Evolutionary conservation across 1,140 invertebrate species (phyloP).

Genomic region (Halyomorpha halys): DNA sequence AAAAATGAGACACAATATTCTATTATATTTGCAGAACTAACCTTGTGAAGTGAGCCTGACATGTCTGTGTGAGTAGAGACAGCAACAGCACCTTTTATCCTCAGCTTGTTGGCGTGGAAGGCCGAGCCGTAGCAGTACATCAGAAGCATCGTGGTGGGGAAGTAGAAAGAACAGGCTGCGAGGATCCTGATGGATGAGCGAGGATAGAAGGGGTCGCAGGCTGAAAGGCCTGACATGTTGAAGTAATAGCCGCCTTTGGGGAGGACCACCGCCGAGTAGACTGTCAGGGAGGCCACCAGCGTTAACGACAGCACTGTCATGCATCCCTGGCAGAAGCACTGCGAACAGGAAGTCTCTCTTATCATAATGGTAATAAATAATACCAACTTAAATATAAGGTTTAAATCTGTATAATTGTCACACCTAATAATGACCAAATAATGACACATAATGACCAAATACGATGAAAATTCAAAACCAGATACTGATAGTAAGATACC

Average conservation of each 20-base stretch:
- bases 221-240: constrained; percentile 69
- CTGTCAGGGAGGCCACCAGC: constrained; percentile 66
- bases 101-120: constrained; percentile 71
- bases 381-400: no score
- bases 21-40: not conserved
- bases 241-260: constrained; percentile 74
- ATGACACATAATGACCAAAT: no score
- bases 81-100: constrained; percentile 45
- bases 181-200: constrained; percentile 63
- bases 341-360: constrained; percentile 6
- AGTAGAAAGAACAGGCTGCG: constrained; percentile 73
- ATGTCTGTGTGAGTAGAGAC: not conserved
- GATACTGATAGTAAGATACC: no score
- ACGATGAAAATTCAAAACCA: no score
- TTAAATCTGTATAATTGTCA: no score
- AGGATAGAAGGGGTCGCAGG: constrained; percentile 75
- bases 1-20: no score
- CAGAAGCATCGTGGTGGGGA: constrained; percentile 76
- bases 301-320: constrained; percentile 69
- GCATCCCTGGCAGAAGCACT: constrained; percentile 52
- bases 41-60: not conserved
- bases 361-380: no score
- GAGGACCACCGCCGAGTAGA: constrained; percentile 66
- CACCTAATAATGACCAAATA: no score
- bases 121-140: constrained; percentile 84